Percentiles rank a stretch among this genome's conserved stretches.
These are phyloP conservation scores for Caradrina clavipalpis DNA, from an alignment of 2,888 invertebrate genomes.

Conservation along the genomic window DNA sequence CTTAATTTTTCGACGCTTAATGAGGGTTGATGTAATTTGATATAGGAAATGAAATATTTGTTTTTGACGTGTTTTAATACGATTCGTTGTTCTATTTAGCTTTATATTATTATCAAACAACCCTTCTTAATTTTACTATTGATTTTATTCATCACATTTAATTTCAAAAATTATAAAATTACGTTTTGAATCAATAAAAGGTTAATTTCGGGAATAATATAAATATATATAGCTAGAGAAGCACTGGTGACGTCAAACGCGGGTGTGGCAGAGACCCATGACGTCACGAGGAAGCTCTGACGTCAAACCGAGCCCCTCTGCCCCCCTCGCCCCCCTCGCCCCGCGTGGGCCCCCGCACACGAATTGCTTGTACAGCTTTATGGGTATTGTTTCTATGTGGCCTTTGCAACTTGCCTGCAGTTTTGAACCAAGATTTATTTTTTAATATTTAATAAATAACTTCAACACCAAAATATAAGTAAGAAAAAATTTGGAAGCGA, in stretches of 20 bases:
- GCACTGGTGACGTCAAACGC: slow-evolving; percentile 85
- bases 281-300: slow-evolving; percentile 89
- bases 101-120: neutral
- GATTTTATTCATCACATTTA: neutral
- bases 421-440: slow-evolving; percentile 19
- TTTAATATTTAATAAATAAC: too few relatives aligned
- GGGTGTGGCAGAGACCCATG: slow-evolving; percentile 88
- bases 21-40: slow-evolving; percentile 11
- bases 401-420: slow-evolving; percentile 57
- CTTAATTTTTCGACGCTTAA: slow-evolving; percentile 36
- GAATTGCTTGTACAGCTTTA: slow-evolving; percentile 81
- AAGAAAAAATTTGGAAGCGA: neutral
- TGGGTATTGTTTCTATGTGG: slow-evolving; percentile 82
- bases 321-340: slow-evolving; percentile 65
- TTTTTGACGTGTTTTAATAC: neutral
- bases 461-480: neutral
- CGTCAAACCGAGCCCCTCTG: slow-evolving; percentile 83
- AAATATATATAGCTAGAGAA: slow-evolving; percentile 63
- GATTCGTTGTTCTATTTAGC: neutral
- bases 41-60: neutral
- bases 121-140: neutral
- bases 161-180: neutral
- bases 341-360: slow-evolving; percentile 70
- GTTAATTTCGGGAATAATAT: slow-evolving; percentile 23
- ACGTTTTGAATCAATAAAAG: neutral